Evolutionary conservation across 2,113 vertebrate genomes (phyloP), one percentile per base, ranked within the genome.

Genomic region (Serilophus lunatus): DNA sequence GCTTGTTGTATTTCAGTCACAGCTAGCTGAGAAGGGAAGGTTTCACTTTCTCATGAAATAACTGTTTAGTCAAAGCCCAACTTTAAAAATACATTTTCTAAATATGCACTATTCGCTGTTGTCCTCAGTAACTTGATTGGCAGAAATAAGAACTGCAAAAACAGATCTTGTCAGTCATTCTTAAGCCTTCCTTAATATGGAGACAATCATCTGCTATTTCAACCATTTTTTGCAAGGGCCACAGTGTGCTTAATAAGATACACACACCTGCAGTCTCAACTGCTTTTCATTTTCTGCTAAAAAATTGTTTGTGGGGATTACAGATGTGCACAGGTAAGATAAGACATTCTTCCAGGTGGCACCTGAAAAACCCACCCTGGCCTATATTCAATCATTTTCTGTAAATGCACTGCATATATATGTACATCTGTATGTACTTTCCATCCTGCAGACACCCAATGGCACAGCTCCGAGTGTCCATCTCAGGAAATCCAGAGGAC

Each of bases 11-110:
- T 75, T 90, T 84, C 53, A 78, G 51, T 53, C 80, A 68, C 31
- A 92, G 76, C 28, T 83, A 65, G 47, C 16, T 88, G 77, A 44
- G 91, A 95, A 90, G 18, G 15, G 59, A 68, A 93, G 29, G 57
- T 65, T 96, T 92, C 38, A 31, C 56, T 90, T 93, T 93, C 51
- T 75, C 49, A 68, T 31, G n/a, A 92, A 95, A 78, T 28, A 87
- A 82, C 78, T 72, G 65, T 90, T 96, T 78, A 89, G 84, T 71
- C 76, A 86, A 88, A 92, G 72, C 76, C 49, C 49, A 78, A 28
- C 44, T 90, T 93, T 88, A 96, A 96, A 97, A 96, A 95, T 96
- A 86, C 56, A 83, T 92, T 92, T 96, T 93, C 96, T 96, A 97
- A 96, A 95, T 90, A 96, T 75, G 88, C 24, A 51, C 85, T 66